Evolutionary conservation across 2,888 invertebrate species (phyloP), one percentile per base, ranked within the genome.

Genomic region (Antheraea assamensis): DNA sequence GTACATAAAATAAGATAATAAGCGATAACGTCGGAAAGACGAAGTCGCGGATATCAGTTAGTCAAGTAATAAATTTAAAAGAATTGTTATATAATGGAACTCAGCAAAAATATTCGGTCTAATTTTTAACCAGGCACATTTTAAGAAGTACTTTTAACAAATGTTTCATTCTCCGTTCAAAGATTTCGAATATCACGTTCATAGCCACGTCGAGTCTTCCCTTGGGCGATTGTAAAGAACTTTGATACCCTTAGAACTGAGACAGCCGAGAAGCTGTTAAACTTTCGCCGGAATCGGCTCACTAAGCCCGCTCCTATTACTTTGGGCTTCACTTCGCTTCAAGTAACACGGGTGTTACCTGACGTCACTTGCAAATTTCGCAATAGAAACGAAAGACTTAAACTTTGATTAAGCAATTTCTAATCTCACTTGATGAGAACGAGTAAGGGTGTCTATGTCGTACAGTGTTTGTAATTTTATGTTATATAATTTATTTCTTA

Each of bases 251-350:
- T 31, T 71, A 31, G 31, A 30, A 35, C 61, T 49, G 71, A 74
- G 70, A 68, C 30, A 30, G 74, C 66, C 66, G 66, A 42, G 66
- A 71, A 74, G 71, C 73, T 64, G 73, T 73, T 71, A 71, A 74
- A 74, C 71, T 74, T 74, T 71, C 68, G 68, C 61, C 73, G 35
- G 66, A 66, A 68, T 64, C 71, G 35, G 71, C 66, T 71, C 74
- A 74, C 71, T 71, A 71, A 74, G 64, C 35, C 73, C 47, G 52
- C 73, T 31, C 68, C 70, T 52, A 74, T 74, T 74, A 74, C 74
- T 74, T 66, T 71, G 66, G 47, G 31, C 35, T 73, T 19, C 71
- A 61, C 71, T 73, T 49, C 64, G 71, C 71, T 71, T 68, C 13
- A 24, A 47, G 49, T 35, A 70, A 73, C 19, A 64, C 64, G 73